Base-by-base conservation (phyloP, 2,888 invertebrate species). In the Arge pagana region DNA sequence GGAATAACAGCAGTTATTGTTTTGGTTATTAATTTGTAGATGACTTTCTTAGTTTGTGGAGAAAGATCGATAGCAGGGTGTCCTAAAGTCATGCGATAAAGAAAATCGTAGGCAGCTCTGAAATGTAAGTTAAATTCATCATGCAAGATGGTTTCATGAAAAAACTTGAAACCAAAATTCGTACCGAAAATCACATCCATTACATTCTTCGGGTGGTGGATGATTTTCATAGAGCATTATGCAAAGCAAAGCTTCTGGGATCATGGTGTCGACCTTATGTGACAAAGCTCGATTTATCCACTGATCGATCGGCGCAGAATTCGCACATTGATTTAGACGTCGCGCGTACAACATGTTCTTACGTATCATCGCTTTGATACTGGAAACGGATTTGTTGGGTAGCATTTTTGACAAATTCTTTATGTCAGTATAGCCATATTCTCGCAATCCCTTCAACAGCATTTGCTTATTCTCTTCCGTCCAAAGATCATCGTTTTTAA, bases 211-310 rank as follows among this genome's bases (percentile, higher is more conserved):
- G 4, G 63, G 59, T 3, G 58, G 37, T 10, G 71, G 71, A 56
- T 69, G 68, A 8, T 66, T 54, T 54, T 76, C 75, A 45, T 66
- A 70, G 23, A 70, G 48, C 18, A 52, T 48, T 35, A 76, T 70
- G 37, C 67, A 69, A n/a, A 66, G 57, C 23, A 75, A 55, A 18
- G 69, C 69, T 57, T 71, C 55, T 3, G 72, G 56, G 39, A 73
- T 30, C 4, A 69, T 48, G 2, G 50, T 54, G 37, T 65, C 59
- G 2, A 57, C 55, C 4, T 64, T 59, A 23, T 55, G n/a, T 24
- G 70, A 68, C 16, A 59, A 26, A 39, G 56, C 62, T 21, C 64
- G 60, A 3, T 59, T 37, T 2, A 71, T 24, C 73, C 71, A 73
- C 8, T 59, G 18, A 23, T 63, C 54, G 31, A 72, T 36, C 11